Percentiles rank a stretch among this genome's conserved stretches.
Conservation (phyloP, 1,140 invertebrate genomes). For the Macrobrachium nipponense region DNA sequence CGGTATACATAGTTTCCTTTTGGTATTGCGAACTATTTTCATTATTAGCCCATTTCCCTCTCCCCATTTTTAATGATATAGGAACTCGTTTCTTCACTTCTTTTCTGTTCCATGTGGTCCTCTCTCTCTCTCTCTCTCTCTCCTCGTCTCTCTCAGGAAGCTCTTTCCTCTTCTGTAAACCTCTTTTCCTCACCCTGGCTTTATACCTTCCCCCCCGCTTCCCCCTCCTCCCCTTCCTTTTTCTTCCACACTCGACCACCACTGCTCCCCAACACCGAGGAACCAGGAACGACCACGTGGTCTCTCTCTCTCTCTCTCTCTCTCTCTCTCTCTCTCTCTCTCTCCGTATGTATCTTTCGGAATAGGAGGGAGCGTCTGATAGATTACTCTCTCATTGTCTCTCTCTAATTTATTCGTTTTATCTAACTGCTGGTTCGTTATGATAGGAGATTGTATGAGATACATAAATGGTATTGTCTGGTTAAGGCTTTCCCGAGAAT, state of each 20-base stretch:
- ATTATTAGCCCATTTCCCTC: not conserved
- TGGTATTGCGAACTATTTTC: not conserved
- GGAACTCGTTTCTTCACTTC: too few relatives aligned
- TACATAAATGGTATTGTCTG: not conserved
- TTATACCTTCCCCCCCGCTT: not conserved
- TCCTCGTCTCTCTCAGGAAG: not conserved
- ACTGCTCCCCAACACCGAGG: not conserved
- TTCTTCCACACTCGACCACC: not conserved
- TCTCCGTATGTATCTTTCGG: not conserved
- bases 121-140: not conserved
- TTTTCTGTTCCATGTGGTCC: not conserved
- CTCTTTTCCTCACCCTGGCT: not conserved
- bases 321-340: too few relatives aligned
- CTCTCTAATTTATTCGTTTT: not conserved
- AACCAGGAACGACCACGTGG: not conserved
- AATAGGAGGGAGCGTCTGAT: too few relatives aligned
- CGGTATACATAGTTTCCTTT: not conserved
- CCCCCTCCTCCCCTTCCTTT: not conserved
- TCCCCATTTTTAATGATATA: not conserved
- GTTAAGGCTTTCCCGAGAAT: not conserved
- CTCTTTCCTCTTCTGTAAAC: not conserved
- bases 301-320: constrained; percentile 9
- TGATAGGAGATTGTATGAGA: not conserved
- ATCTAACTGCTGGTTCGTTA: not conserved
- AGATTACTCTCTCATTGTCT: not conserved